Conservation (phyloP, 2,888 invertebrate genomes). For the Parthenolecanium corni region DNA sequence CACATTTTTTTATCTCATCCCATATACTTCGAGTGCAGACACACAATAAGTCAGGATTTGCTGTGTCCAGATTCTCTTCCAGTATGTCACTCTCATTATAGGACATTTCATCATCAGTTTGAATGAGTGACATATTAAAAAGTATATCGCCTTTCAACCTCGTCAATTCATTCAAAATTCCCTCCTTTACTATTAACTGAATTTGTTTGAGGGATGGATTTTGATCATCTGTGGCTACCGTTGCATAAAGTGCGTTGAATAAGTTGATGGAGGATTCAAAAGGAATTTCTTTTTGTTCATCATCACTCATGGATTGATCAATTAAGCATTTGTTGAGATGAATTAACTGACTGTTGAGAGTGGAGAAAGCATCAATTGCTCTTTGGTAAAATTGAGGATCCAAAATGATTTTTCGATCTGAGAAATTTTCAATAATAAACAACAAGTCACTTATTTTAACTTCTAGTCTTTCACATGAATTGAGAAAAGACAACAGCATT, state of each 20-base stretch:
- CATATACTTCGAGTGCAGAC: conserved; percentile 12
- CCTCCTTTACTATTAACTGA: conserved; percentile 4
- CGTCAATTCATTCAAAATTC: not conserved
- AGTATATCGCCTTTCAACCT: conserved; percentile 13
- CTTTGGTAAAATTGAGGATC: conserved; percentile 9
- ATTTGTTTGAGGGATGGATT: conserved; percentile 1
- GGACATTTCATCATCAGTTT: conserved; percentile 18
- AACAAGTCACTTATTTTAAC: conserved; percentile 14
- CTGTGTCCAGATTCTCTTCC: not conserved
- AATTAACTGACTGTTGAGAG: conserved; percentile 25
- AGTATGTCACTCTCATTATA: conserved; percentile 15
- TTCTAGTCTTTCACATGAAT: conserved; percentile 12
- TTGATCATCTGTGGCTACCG: not conserved
- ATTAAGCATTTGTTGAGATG: conserved; percentile 30
- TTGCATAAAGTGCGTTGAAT: not conserved
- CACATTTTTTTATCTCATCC: conserved; percentile 15
- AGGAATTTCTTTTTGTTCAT: conserved; percentile 29
- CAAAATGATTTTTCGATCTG: not conserved
- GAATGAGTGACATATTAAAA: conserved; percentile 21
- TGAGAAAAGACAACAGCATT: conserved; percentile 11
- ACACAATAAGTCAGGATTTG: conserved; percentile 5
- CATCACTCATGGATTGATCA: conserved; percentile 30
- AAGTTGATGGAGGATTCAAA: conserved; percentile 30
- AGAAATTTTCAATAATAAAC: conserved; percentile 7
- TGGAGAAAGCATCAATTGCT: conserved; percentile 14